phyloP scores from a whole-genome alignment of 2,888 invertebrate genomes.

The Druceiella hillmani region DNA sequence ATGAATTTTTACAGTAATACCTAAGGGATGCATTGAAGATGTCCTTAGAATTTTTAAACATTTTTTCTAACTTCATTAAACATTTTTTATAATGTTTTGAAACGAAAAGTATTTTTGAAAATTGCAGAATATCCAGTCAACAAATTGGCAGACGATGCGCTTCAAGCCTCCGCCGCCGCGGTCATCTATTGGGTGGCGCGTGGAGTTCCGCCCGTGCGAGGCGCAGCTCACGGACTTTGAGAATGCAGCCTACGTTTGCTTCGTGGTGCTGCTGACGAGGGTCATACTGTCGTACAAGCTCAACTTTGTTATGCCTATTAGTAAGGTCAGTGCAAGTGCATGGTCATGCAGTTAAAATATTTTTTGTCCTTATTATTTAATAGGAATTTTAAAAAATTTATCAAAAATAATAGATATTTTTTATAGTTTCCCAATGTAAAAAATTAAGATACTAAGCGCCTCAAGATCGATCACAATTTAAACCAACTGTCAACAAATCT shows the following conservation, averaged over 20 bases:
- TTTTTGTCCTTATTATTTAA: background rate
- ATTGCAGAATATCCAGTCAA: constrained; percentile 93
- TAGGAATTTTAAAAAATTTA: background rate
- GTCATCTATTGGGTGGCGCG: constrained; percentile 97
- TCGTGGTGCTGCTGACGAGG: constrained; percentile 92
- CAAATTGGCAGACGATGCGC: constrained; percentile 99
- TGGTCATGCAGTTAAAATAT: background rate
- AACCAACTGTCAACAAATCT: too few species aligned
- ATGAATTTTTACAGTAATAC: too few species aligned
- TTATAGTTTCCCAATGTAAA: too few species aligned
- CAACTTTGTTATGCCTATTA: constrained; percentile 95
- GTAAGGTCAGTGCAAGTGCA: too few species aligned
- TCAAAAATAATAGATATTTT: background rate
- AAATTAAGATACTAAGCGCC: too few species aligned
- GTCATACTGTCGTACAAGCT: constrained; percentile 95
- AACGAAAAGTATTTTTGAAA: too few species aligned
- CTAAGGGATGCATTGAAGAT: too few species aligned
- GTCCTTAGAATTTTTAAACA: too few species aligned
- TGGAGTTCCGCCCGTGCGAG: constrained; percentile 98
- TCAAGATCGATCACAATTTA: too few species aligned
- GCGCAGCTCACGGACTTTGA: constrained; percentile 99
- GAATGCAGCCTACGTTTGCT: constrained; percentile 97
- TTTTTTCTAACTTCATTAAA: too few species aligned
- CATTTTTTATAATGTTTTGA: too few species aligned
- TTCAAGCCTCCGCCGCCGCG: constrained; percentile 98